Percentiles rank a stretch among this genome's conserved stretches.
phyloP scores from a whole-genome alignment of 2,888 invertebrate species.

The Achlya flavicornis region DNA sequence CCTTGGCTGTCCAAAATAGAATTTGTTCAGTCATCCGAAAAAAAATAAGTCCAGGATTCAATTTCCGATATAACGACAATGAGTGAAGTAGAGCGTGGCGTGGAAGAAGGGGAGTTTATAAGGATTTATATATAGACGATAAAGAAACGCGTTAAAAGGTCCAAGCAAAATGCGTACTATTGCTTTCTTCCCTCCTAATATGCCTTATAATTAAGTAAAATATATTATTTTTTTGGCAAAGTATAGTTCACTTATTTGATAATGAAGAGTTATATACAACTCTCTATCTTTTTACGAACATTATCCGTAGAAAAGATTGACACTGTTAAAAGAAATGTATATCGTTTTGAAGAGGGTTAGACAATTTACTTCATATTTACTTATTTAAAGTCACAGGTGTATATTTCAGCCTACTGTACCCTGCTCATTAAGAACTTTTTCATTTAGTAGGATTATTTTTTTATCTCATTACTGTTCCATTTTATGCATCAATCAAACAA shows the following conservation, averaged over 20 bases:
- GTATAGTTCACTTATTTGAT: no score
- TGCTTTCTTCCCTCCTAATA: not conserved
- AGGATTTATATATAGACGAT: constrained; percentile 31
- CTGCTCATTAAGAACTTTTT: not conserved
- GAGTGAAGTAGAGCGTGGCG: constrained; percentile 28
- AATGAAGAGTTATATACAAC: no score
- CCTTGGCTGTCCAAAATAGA: not conserved
- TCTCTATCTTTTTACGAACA: not conserved
- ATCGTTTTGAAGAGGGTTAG: not conserved
- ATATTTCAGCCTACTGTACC: not conserved
- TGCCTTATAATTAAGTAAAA: no score
- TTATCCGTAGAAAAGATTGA: not conserved
- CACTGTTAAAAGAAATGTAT: not conserved
- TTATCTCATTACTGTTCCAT: not conserved
- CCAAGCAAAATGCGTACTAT: no score
- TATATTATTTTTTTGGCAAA: no score
- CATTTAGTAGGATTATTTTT: not conserved
- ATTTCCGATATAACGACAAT: constrained; percentile 37
- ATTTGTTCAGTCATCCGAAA: constrained; percentile 18
- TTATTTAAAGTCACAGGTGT: not conserved
- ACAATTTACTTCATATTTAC: not conserved
- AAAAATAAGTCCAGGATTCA: constrained; percentile 29
- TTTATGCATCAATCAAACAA: no score
- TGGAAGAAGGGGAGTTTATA: constrained; percentile 24
- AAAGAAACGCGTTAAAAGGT: constrained; percentile 15